Base-by-base conservation (phyloP, 2,888 invertebrate species). In the Clostera curtula region DNA sequence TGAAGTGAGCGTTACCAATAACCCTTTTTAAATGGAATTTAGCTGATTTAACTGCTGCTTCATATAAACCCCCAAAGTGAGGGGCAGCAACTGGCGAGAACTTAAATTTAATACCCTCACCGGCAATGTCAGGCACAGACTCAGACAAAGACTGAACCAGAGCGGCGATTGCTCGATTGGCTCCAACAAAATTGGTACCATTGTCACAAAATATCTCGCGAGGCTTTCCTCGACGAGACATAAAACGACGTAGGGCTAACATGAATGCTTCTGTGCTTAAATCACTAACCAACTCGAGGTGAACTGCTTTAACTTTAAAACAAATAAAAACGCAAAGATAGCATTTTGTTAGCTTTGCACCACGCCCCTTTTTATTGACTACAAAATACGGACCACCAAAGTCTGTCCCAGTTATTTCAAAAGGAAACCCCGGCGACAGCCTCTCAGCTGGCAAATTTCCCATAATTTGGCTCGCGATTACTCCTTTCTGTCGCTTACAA, bases 381-480 rank as follows among this genome's bases (percentile, higher is more conserved):
- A 27, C 18, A 2, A 22, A 4, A 9, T 22, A 22, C 3, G 27
- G 28, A 13, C 16, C 23, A 17, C 19, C 23, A 19, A 22, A 28
- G 15, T 15, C 23, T 12, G 20, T 16, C n/a, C 23, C 26, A 15
- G 12, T 12, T 1, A 25, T 8, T 21, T 25, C 12, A 7, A 29
- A 24, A 9, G 24, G 24, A 25, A 17, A 20, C 12, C 25, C 18
- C 7, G 17, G 25, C 7, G 12, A 15, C 11, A 27, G 4, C 15
- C 23, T 21, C 3, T 17, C 13, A 6, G 19, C 3, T 6, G 29
- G 25, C 11, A 25, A n/a, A 8, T 29, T 29, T 7, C 25, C 29
- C 29, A 29, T 29, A 2, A 29, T 25, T 18, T 25, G 29, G 5
- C 6, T 26, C 2, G 30, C 23, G 12, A 17, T 16, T 26, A 10